Percentiles rank a stretch among this genome's conserved stretches.
phyloP scores from a whole-genome alignment of 1,140 invertebrate species.

The Mylabris phalerata region DNA sequence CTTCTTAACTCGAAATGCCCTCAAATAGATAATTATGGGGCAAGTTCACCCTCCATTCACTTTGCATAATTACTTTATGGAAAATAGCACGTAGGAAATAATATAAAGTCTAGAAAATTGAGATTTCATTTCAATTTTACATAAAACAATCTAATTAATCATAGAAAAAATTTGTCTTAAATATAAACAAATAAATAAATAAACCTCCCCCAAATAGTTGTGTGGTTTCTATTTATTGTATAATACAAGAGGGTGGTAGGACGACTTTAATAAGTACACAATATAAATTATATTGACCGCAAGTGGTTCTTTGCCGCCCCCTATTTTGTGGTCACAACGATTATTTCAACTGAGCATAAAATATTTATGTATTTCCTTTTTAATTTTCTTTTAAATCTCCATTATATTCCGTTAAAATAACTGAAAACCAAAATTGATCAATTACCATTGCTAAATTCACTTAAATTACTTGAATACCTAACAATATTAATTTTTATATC shows the following conservation, averaged over 20 bases:
- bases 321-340: conserved; percentile 5
- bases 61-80: conserved; percentile 13
- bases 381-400: too few species aligned
- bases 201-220: conserved; percentile 4
- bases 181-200: conserved; percentile 6
- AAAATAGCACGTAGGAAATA: background rate
- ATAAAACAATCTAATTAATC: conserved; percentile 1
- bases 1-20: conserved; percentile 22
- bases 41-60: conserved; percentile 7
- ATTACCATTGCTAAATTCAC: too few species aligned
- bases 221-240: conserved; percentile 10
- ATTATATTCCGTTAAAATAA: too few species aligned
- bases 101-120: conserved; percentile 4
- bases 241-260: too few species aligned
- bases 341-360: conserved; percentile 3
- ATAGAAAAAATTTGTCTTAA: background rate
- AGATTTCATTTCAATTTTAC: conserved; percentile 4
- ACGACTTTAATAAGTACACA: too few species aligned
- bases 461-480: too few species aligned
- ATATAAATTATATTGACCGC: conserved; percentile 13
- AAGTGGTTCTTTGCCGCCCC: conserved; percentile 14
- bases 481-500: too few species aligned
- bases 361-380: conserved; percentile 1
- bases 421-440: too few species aligned
- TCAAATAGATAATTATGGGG: conserved; percentile 19